phyloP scores from a whole-genome alignment of 2,888 invertebrate species.

The Allolobophora icterica region DNA sequence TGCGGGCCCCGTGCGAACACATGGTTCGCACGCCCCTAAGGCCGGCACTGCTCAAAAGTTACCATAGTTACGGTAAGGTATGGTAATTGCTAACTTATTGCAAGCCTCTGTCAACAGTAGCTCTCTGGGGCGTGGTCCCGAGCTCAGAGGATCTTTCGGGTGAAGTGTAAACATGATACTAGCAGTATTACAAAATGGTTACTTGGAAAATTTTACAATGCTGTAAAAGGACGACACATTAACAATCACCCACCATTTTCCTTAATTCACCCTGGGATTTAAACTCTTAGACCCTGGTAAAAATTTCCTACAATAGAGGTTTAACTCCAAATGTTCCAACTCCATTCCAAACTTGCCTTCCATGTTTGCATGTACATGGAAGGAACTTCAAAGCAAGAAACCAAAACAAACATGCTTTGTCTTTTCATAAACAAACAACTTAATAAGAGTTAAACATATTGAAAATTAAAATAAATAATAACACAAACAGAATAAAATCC shows the following conservation, averaged over 20 bases:
- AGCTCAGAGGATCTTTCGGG: neutral
- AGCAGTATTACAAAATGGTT: neutral
- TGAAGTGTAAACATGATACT: neutral
- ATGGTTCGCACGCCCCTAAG: too few species aligned
- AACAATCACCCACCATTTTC: neutral
- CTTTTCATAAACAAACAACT: neutral
- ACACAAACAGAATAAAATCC: neutral
- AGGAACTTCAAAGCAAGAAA: neutral
- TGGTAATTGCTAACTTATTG: neutral
- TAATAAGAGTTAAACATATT: neutral
- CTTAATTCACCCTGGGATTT: neutral
- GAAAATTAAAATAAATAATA: neutral
- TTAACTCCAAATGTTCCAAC: neutral
- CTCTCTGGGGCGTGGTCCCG: too few species aligned
- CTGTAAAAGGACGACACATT: neutral
- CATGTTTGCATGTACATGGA: neutral
- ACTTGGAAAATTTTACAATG: too few species aligned
- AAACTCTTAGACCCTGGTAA: neutral
- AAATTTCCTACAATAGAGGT: neutral
- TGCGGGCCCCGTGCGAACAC: too few species aligned
- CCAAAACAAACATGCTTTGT: neutral
- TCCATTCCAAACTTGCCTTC: constrained; percentile 7
- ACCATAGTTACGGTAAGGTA: neutral
- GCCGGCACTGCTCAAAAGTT: too few species aligned
- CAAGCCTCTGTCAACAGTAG: neutral